phyloP scores from a whole-genome alignment of 1,140 invertebrate species.

The Hycleus phaleratus region DNA sequence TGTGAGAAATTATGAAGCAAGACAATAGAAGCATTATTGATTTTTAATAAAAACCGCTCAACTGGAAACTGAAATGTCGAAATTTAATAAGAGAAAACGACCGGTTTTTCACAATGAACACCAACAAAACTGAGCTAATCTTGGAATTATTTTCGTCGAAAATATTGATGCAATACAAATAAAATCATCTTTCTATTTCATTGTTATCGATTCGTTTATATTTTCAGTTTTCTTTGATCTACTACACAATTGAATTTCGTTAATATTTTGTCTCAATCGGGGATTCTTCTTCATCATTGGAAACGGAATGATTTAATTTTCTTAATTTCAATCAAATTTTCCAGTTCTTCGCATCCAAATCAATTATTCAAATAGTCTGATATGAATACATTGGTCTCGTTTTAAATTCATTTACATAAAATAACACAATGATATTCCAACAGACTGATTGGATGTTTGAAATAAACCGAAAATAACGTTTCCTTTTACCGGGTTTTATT shows the following conservation, averaged over 20 bases:
- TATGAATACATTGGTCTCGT: neutral
- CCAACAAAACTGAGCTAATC: neutral
- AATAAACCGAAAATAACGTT: neutral
- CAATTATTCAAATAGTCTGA: constrained; percentile 8
- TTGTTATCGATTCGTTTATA: neutral
- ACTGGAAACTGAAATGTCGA: constrained; percentile 1
- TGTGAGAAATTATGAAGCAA: too few relatives aligned
- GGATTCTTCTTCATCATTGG: neutral
- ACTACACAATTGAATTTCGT: neutral
- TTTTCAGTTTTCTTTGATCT: constrained; percentile 1
- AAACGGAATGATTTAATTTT: constrained; percentile 4
- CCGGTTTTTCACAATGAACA: neutral
- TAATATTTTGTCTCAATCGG: constrained; percentile 4
- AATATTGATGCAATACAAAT: neutral
- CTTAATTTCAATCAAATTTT: constrained; percentile 8
- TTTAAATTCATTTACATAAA: neutral
- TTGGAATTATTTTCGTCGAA: neutral
- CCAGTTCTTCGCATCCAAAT: constrained; percentile 1
- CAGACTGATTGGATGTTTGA: neutral
- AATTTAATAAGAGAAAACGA: constrained; percentile 4
- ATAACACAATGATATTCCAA: neutral
- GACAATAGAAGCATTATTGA: neutral
- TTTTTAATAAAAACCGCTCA: constrained; percentile 4
- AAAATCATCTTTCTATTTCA: neutral
- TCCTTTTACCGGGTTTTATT: neutral